Evolutionary conservation across 1,140 invertebrate genomes (phyloP).

Genomic region (Stegodyphus dumicola): DNA sequence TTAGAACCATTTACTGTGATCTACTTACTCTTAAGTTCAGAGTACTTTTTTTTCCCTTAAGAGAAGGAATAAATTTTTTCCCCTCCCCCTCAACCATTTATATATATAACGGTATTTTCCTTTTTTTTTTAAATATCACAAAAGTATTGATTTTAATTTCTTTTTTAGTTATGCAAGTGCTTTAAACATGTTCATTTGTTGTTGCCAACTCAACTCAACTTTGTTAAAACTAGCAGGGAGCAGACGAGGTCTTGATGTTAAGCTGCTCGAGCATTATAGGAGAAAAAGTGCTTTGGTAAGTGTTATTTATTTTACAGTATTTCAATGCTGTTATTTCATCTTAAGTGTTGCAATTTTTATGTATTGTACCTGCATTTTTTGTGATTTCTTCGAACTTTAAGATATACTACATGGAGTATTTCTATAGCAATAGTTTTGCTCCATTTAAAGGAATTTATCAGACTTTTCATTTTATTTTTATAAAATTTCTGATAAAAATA

Average conservation of each 20-base stretch:
- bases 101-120: not conserved
- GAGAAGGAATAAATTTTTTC: too few relatives aligned
- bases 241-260: conserved; percentile 22
- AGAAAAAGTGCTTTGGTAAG: conserved; percentile 32
- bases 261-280: conserved; percentile 51
- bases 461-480: too few relatives aligned
- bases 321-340: not conserved
- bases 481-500: too few relatives aligned
- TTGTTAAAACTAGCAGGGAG: not conserved
- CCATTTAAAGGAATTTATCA: too few relatives aligned
- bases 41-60: too few relatives aligned
- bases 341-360: too few relatives aligned
- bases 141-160: not conserved
- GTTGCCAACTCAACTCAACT: conserved; percentile 13
- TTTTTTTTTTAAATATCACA: not conserved
- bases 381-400: too few relatives aligned
- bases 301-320: not conserved
- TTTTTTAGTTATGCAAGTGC: conserved; percentile 9
- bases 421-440: too few relatives aligned
- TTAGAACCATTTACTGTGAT: too few relatives aligned
- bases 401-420: too few relatives aligned
- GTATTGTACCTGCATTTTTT: too few relatives aligned
- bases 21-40: too few relatives aligned
- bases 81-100: not conserved
- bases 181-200: conserved; percentile 3